These are phyloP conservation scores for Artibeus jamaicensis DNA, from an alignment of 2,797 vertebrate species.

Conservation along the genomic window DNA sequence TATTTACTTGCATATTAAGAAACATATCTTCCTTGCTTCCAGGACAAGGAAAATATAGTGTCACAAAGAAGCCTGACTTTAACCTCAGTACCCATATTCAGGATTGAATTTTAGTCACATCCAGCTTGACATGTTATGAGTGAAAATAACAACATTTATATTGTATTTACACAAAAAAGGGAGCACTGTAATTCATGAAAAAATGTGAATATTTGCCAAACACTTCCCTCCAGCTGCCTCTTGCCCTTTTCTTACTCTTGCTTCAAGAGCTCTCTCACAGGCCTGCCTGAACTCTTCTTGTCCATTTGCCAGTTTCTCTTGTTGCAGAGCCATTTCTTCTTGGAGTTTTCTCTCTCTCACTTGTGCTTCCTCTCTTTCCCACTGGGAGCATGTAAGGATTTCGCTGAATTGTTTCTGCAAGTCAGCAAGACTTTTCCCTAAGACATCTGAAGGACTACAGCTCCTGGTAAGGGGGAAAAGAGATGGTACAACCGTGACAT, in stretches of 20 bases:
- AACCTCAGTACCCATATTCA: background rate
- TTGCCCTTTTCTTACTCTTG: constrained; percentile 69
- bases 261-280: constrained; percentile 78
- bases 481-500: background rate
- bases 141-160: constrained; percentile 1
- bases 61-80: background rate
- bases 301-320: constrained; percentile 81
- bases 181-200: background rate
- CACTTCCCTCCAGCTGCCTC: background rate
- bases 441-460: constrained; percentile 76
- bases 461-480: constrained; percentile 73
- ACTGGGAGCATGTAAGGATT: constrained; percentile 80
- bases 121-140: background rate
- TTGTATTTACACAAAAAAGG: background rate
- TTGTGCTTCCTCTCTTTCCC: constrained; percentile 83
- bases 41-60: constrained; percentile 12
- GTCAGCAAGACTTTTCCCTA: constrained; percentile 84
- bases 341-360: constrained; percentile 80
- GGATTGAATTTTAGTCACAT: background rate
- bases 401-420: constrained; percentile 84
- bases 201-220: background rate
- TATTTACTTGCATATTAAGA: background rate
- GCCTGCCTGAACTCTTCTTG: constrained; percentile 83
- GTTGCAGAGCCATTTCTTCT: constrained; percentile 82
- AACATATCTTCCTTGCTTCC: background rate